A percentile compares a stretch with the other conserved stretches of the same genome.
Evolutionary conservation across 2,888 invertebrate genomes (phyloP).

Genomic region (Scaptomyza parva): DNA sequence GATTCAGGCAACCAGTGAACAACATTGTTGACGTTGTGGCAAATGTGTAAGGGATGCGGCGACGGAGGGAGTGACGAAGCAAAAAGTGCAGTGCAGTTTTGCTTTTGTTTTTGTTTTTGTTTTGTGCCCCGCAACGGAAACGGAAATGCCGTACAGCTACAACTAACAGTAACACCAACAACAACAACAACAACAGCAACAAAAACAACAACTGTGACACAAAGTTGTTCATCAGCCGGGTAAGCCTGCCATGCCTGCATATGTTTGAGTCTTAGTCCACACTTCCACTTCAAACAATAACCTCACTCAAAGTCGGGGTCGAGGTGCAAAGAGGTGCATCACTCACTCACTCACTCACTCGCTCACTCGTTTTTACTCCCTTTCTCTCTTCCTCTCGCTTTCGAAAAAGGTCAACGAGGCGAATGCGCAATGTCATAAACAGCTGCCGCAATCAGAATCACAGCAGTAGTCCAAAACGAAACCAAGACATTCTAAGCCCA

Average conservation of each 20-base stretch:
- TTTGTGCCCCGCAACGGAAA: slow-evolving; percentile 60
- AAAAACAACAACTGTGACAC: slow-evolving; percentile 28
- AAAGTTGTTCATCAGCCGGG: slow-evolving; percentile 48
- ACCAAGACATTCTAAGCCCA: slow-evolving; percentile 67
- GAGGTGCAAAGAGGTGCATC: slow-evolving; percentile 3
- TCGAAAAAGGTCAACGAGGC: slow-evolving; percentile 68
- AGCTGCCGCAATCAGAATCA: slow-evolving; percentile 75
- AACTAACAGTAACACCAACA: slow-evolving; percentile 29
- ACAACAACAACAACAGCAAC: slow-evolving; percentile 6
- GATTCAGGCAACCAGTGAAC: slow-evolving; percentile 27
- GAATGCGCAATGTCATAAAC: slow-evolving; percentile 77
- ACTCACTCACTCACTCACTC: neutral
- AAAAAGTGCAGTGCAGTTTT: slow-evolving; percentile 51
- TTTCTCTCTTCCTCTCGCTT: slow-evolving; percentile 25
- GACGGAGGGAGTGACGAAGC: slow-evolving; percentile 20
- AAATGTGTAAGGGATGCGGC: slow-evolving; percentile 48
- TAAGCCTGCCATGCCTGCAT: slow-evolving; percentile 61
- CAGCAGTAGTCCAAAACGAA: slow-evolving; percentile 61
- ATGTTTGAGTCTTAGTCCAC: slow-evolving; percentile 40
- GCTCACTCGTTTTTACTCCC: neutral
- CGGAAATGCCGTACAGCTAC: slow-evolving; percentile 61
- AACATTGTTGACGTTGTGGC: slow-evolving; percentile 72
- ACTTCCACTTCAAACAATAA: slow-evolving; percentile 27
- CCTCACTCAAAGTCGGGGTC: slow-evolving; percentile 4
- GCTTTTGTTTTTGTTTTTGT: slow-evolving; percentile 65